A percentile compares a stretch with the other conserved stretches of the same genome.
These are phyloP conservation scores for Teleogryllus occipitalis DNA, from an alignment of 1,140 invertebrate genomes.

Conservation along the genomic window DNA sequence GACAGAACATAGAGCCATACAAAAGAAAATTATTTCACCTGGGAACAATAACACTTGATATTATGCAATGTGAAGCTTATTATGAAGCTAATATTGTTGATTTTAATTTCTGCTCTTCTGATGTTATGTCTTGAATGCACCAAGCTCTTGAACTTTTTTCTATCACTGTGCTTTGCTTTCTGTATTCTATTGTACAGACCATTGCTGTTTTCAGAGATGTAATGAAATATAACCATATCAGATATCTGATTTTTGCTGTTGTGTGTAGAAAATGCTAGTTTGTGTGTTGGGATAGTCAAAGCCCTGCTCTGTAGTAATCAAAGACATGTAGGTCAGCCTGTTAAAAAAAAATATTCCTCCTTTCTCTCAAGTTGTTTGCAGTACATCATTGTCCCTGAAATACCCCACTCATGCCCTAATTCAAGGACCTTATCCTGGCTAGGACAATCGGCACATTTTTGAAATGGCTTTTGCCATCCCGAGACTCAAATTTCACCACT, in stretches of 20 bases:
- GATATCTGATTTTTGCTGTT: background rate
- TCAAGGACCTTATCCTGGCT: background rate
- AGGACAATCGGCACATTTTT: conserved; percentile 1
- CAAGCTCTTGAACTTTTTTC: too few relatives aligned
- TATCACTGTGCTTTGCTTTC: too few relatives aligned
- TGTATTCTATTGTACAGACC: too few relatives aligned
- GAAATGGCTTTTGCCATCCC: background rate
- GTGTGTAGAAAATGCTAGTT: background rate
- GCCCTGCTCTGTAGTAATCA: background rate
- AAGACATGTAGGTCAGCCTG: background rate
- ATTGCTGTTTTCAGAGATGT: too few relatives aligned
- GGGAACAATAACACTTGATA: too few relatives aligned
- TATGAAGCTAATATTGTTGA: too few relatives aligned
- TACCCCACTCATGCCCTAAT: background rate
- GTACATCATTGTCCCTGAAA: background rate
- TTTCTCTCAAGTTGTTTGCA: background rate
- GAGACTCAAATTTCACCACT: conserved; percentile 1
- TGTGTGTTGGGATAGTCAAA: background rate
- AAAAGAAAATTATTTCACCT: too few relatives aligned
- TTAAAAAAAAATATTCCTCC: background rate
- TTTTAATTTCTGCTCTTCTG: too few relatives aligned
- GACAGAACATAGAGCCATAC: too few relatives aligned
- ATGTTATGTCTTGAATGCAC: too few relatives aligned
- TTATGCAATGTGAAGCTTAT: too few relatives aligned
- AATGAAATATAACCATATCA: too few relatives aligned